phyloP scores from a whole-genome alignment of 2,113 vertebrate species.

The Sylvilagus bachmani region DNA sequence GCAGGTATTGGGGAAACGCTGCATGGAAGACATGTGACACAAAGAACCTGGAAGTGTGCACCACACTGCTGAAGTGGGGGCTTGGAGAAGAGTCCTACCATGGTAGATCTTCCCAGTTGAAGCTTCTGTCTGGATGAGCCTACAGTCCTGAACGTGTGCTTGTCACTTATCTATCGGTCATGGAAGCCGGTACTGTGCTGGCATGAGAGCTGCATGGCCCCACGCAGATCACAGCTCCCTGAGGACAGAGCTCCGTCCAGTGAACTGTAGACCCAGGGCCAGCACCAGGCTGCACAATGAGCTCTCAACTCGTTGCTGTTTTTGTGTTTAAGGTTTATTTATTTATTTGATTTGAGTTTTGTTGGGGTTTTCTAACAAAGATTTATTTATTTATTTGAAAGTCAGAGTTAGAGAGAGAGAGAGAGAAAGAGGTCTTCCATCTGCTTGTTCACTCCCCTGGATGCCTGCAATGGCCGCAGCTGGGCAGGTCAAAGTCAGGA shows the following conservation, averaged over 20 bases:
- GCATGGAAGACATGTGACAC: neutral
- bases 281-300: neutral
- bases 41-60: neutral
- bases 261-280: neutral
- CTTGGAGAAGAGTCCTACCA: neutral
- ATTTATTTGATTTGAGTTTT: no score
- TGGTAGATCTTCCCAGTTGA: neutral
- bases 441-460: no score
- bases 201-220: accelerated
- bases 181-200: neutral
- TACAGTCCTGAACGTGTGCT: neutral
- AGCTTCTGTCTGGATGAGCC: neutral
- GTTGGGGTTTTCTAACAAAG: no score
- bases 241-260: neutral
- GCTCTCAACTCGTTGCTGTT: neutral
- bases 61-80: neutral
- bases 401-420: no score
- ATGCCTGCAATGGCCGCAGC: no score
- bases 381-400: no score
- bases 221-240: neutral
- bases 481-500: no score
- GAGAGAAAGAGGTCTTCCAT: no score
- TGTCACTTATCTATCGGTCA: neutral
- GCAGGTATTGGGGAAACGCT: neutral
- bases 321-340: no score